phyloP scores from a whole-genome alignment of 2,113 vertebrate species.

The Takifugu flavidus region DNA sequence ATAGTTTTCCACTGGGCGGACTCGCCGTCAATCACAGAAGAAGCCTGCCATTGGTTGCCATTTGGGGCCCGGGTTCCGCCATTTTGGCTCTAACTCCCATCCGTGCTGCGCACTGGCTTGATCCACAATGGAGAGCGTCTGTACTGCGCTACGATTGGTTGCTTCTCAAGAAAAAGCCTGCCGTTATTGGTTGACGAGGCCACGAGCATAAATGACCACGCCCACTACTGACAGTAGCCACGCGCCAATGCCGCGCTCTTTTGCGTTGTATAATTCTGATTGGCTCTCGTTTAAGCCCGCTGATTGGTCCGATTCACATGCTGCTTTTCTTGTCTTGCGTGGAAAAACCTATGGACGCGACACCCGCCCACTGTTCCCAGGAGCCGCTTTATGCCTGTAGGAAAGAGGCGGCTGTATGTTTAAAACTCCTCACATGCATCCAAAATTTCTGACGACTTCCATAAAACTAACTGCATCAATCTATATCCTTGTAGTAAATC shows the following conservation, averaged over 20 bases:
- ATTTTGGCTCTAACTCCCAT: constrained; percentile 60
- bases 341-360: background rate
- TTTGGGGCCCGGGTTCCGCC: constrained; percentile 26
- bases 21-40: constrained; percentile 10
- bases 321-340: constrained; percentile 18
- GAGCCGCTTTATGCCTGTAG: no score
- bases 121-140: constrained; percentile 54
- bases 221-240: constrained; percentile 29
- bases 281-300: constrained; percentile 33
- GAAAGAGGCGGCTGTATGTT: no score
- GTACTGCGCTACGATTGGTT: constrained; percentile 41
- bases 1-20: constrained; percentile 37
- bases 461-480: no score
- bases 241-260: constrained; percentile 62
- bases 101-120: accelerated
- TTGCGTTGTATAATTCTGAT: constrained; percentile 56
- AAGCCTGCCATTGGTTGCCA: background rate
- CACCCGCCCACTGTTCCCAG: no score
- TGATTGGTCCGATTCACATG: constrained; percentile 58
- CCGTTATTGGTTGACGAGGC: constrained; percentile 44
- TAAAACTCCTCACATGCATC: no score
- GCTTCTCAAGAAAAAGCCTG: background rate
- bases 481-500: no score
- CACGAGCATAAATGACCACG: constrained; percentile 38
- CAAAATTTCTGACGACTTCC: no score